Evolutionary conservation across 1,140 invertebrate species (phyloP), one percentile per base, ranked within the genome.

Genomic region (Holotrichia oblita): DNA sequence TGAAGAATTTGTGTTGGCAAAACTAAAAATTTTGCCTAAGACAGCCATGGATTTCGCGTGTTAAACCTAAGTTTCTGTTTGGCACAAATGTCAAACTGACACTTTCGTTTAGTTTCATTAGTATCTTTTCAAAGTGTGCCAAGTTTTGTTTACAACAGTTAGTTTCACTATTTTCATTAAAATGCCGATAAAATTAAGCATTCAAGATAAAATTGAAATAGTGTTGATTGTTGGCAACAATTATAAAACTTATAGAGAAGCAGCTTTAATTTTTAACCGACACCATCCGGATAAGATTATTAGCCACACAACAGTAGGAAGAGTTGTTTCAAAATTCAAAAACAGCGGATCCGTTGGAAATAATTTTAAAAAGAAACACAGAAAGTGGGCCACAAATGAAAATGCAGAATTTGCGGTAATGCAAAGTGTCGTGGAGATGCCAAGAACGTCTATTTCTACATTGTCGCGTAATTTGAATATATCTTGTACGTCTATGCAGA

Each of bases 201-300:
- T 20, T 75, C n/a, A 75, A 40, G 40, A 75, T 12, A 75, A 75
- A 75, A 75, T 40, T 42, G 27, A 75, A 75, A 75, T 75, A 40
- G 73, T 75, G 27, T 41, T 75, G 73, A 75, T 41, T 75, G 73
- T 40, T 17, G 73, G 73, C 12, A 27, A 75, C 14, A 40, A 75
- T 41, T 75, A 75, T 75, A 75, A 75, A 75, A 75, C 73, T 27
- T 40, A 40, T 75, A 17, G 3, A 41, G 41, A 75, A 75, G 73
- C 73, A 40, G 40, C 41, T 24, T 14, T 40, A 27, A 75, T 42
- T 40, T 75, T 75, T 75, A 75, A 75, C 40, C 10, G 14, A 9
- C 12, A 27, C 12, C 73, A 40, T n/a, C 73, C 73, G 14, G 40
- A 75, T 42, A 75, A 27, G 40, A 75, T 24, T 14, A 75, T 75